Percentiles rank a stretch among this genome's conserved stretches.
Evolutionary conservation across 2,797 vertebrate genomes (phyloP).

Genomic region (Poecilia gillii): DNA sequence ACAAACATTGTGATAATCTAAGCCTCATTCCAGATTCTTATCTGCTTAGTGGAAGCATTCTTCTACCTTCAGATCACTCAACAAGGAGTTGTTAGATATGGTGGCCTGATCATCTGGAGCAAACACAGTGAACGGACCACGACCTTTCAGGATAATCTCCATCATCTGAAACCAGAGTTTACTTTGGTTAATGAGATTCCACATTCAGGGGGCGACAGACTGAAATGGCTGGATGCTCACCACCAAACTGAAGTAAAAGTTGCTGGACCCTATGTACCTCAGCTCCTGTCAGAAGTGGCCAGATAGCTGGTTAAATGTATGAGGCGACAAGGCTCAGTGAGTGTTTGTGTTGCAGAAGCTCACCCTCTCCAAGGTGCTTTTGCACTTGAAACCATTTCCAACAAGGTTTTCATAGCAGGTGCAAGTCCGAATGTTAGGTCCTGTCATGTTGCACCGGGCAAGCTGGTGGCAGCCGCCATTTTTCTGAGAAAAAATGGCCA

Average conservation of each 20-base stretch:
- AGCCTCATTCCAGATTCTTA: neutral
- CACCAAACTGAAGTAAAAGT: conserved; percentile 80
- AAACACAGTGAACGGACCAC: conserved; percentile 91
- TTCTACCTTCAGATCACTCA: neutral
- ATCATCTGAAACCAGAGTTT: conserved; percentile 52
- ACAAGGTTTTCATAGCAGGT: conserved; percentile 76
- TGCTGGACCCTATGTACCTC: conserved; percentile 56
- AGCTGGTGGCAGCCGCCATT: conserved; percentile 88
- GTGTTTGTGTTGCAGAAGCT: conserved; percentile 6
- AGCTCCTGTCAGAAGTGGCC: conserved; percentile 82
- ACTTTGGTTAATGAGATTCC: rapidly evolving
- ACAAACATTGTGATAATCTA: neutral
- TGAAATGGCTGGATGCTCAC: conserved; percentile 64
- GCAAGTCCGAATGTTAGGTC: conserved; percentile 81
- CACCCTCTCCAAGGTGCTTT: conserved; percentile 85
- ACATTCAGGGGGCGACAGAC: conserved; percentile 1
- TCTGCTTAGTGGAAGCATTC: neutral
- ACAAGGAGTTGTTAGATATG: neutral
- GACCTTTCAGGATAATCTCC: conserved; percentile 67
- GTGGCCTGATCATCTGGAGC: conserved; percentile 71
- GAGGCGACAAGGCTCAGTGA: neutral
- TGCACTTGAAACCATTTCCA: conserved; percentile 88
- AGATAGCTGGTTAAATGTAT: neutral
- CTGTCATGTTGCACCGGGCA: conserved; percentile 86
- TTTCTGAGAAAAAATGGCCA: conserved; percentile 72